Base-by-base conservation (phyloP, 2,888 invertebrate species). In the Julus scanicus region DNA sequence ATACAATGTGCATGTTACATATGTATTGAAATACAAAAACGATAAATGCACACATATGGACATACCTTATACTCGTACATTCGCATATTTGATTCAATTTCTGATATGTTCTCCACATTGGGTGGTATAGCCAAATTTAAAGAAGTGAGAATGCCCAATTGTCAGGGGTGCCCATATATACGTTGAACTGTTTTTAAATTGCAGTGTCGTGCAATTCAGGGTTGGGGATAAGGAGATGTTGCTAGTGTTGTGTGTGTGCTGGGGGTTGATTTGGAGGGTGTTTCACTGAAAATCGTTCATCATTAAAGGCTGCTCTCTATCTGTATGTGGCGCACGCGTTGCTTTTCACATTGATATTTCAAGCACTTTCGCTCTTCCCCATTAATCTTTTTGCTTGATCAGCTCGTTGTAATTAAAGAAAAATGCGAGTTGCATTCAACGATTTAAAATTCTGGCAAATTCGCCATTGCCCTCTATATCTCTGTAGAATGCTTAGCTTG, bases 361-460 rank as follows among this genome's bases (percentile, higher is more conserved):
- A 29, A 71, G 71, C 71, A 71, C 71, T 71, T 71, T 71, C 71
- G 71, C 71, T 6, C 71, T 71, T 71, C 71, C 71, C 71, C 71
- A 71, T 71, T 71, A 71, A 71, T 71, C 71, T 71, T 71, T 71
- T 71, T 71, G 71, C 71, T 71, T 71, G 71, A 71, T 71, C 71
- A 71, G 71, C 71, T 71, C 71, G 71, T 71, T 71, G 71, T 71
- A 71, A 71, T 71, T 71, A 71, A 71, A 71, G 71, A 71, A 71
- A 71, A 71, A 71, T 71, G 71, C 29, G 71, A 71, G 71, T 71
- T 71, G 71, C 71, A 71, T 71, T 29, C 71, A 71, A 5, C 29
- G 71, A 71, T 71, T 71, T 71, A n/a, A 71, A 29, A 71, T 29
- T 29, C 71, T 71, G n/a, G 71, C 71, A 29, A 71, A 71, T 71